Percentiles rank a stretch among this genome's conserved stretches.
Conservation (phyloP, 2,113 vertebrate species). For the Cebidichthys violaceus region DNA sequence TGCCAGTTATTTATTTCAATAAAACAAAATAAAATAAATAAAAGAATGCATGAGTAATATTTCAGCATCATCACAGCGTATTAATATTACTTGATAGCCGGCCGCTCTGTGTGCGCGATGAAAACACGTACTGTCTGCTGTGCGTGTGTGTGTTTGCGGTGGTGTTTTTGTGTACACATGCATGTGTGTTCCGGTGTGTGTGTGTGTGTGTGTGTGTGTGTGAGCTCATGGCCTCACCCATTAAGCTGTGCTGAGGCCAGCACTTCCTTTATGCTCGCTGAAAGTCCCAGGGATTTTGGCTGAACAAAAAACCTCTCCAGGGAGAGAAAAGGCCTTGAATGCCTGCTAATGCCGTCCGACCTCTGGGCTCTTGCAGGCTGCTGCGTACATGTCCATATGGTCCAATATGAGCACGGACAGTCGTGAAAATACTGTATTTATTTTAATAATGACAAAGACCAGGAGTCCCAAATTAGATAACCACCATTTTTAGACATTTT, state of each 20-base stretch:
- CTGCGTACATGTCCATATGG: slow-evolving; percentile 25
- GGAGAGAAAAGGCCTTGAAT: slow-evolving; percentile 75
- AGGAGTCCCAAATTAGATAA: not conserved
- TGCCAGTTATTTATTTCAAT: not conserved
- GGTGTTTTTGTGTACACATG: slow-evolving; percentile 58
- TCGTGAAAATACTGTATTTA: slow-evolving; percentile 11
- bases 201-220: slow-evolving; percentile 72
- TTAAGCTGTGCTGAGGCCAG: slow-evolving; percentile 90
- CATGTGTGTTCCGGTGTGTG: slow-evolving; percentile 40
- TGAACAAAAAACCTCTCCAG: slow-evolving; percentile 87
- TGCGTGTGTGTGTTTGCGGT: not conserved
- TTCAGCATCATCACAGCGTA: not conserved
- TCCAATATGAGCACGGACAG: not conserved
- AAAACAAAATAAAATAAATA: not conserved
- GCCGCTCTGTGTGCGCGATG: not conserved
- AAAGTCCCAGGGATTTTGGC: slow-evolving; percentile 89
- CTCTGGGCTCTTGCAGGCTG: slow-evolving; percentile 59
- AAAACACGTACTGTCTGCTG: slow-evolving; percentile 26
- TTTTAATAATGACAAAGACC: not conserved
- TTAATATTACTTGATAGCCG: not conserved
- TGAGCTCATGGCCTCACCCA: slow-evolving; percentile 81
- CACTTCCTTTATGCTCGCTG: slow-evolving; percentile 89
- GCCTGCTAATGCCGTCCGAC: slow-evolving; percentile 56
- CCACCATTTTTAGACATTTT: not conserved
- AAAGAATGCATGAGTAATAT: not conserved